A percentile compares a stretch with the other conserved stretches of the same genome.
phyloP scores from a whole-genome alignment of 2,113 vertebrate species.

The Jacana jacana region DNA sequence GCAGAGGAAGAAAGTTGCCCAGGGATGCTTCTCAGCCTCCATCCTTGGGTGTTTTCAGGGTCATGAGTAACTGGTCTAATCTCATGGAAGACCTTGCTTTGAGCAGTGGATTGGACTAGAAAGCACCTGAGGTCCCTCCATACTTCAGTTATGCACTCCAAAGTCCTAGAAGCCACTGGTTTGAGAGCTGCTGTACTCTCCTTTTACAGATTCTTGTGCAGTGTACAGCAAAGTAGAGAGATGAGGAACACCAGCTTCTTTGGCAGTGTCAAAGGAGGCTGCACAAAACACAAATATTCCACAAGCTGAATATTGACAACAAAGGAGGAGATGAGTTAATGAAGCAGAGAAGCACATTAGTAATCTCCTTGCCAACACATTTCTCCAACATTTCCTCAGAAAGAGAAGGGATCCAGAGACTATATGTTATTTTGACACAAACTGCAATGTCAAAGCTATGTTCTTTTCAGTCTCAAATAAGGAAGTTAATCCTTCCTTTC shows the following conservation, averaged over 20 bases:
- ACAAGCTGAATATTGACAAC: background rate
- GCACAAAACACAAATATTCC: background rate
- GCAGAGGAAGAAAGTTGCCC: background rate
- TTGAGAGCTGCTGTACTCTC: background rate
- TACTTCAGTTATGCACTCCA: background rate
- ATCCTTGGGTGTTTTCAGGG: background rate
- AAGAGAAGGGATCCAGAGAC: background rate
- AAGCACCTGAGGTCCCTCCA: background rate
- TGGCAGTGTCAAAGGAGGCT: background rate
- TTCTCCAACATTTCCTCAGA: background rate
- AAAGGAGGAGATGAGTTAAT: background rate
- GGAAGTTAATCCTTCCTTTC: background rate
- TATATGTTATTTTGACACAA: background rate
- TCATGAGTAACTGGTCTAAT: background rate
- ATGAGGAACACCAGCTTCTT: background rate
- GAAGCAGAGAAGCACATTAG: background rate
- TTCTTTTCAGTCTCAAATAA: background rate
- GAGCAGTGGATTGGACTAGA: background rate
- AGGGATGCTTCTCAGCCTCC: background rate
- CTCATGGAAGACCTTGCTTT: background rate
- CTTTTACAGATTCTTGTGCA: background rate
- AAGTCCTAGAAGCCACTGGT: background rate
- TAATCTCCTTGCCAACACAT: background rate
- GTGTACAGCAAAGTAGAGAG: background rate
- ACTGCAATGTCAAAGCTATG: background rate